Conservation (phyloP, 2,888 invertebrate genomes). For the Adineta ricciae region DNA sequence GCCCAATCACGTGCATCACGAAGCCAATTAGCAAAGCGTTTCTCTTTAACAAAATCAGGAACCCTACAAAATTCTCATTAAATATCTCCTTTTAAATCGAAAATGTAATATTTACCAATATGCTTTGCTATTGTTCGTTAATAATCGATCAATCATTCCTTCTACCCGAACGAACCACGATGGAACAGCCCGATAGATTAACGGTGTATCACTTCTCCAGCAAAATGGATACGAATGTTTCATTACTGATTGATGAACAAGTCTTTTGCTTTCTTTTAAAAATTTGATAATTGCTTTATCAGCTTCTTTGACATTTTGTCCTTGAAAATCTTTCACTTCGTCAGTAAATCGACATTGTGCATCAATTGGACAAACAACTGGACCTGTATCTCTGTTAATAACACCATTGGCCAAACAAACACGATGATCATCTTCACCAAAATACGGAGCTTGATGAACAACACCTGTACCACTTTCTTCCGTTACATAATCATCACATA, state of each 20-base stretch:
- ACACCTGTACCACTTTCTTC: constrained; percentile 91
- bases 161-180: constrained; percentile 97
- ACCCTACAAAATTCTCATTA: constrained; percentile 52
- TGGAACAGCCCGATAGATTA: constrained; percentile 92
- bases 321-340: constrained; percentile 74
- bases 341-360: constrained; percentile 73
- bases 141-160: constrained; percentile 68
- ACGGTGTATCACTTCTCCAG: constrained; percentile 95
- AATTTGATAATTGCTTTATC: constrained; percentile 82
- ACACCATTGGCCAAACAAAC: constrained; percentile 61
- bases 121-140: constrained; percentile 70
- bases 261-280: constrained; percentile 64
- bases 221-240: constrained; percentile 97
- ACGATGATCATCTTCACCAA: constrained; percentile 92
- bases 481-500: constrained; percentile 82
- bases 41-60: constrained; percentile 92
- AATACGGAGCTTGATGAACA: constrained; percentile 96
- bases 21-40: constrained; percentile 95
- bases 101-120: constrained; percentile 58
- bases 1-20: constrained; percentile 95
- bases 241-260: constrained; percentile 66
- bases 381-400: constrained; percentile 70
- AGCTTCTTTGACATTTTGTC: constrained; percentile 88
- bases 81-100: too few relatives aligned
- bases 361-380: constrained; percentile 84